These are phyloP conservation scores for Anguilla megastoma DNA, from an alignment of 2,797 vertebrate species.

Conservation along the genomic window DNA sequence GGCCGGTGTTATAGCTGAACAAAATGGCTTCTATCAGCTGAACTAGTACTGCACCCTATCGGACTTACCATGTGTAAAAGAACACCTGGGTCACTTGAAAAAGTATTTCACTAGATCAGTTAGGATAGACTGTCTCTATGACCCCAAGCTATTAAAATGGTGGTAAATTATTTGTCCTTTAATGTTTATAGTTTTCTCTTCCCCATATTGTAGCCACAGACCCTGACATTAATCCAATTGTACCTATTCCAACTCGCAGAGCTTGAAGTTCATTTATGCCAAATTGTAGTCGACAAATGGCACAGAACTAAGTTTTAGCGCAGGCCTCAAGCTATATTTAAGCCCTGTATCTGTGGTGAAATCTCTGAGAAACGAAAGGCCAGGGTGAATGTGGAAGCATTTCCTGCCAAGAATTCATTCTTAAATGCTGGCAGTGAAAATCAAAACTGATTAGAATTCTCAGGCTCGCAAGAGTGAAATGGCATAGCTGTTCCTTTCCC, in stretches of 20 bases:
- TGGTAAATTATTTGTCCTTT: conserved; percentile 46
- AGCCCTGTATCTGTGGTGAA: conserved; percentile 31
- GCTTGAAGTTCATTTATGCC: conserved; percentile 33
- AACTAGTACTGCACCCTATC: conserved; percentile 43
- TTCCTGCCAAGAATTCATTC: conserved; percentile 37
- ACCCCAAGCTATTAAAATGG: conserved; percentile 62
- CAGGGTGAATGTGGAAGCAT: conserved; percentile 26
- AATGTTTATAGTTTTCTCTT: conserved; percentile 39
- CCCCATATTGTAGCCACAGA: conserved; percentile 40
- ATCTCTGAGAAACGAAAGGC: conserved; percentile 30
- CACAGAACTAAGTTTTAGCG: conserved; percentile 27
- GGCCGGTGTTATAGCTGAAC: conserved; percentile 53
- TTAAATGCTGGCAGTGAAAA: conserved; percentile 25
- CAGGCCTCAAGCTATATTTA: conserved; percentile 42
- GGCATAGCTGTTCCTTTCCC: conserved; percentile 38
- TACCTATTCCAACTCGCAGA: conserved; percentile 4
- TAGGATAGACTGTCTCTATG: conserved; percentile 65
- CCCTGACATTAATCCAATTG: conserved; percentile 17
- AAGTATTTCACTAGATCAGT: conserved; percentile 66
- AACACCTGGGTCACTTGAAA: conserved; percentile 58
- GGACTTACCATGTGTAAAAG: conserved; percentile 51
- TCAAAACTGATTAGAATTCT: conserved; percentile 30
- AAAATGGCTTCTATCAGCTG: conserved; percentile 58
- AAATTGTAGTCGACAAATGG: conserved; percentile 33
- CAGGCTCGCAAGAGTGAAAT: conserved; percentile 37